Percentiles rank a stretch among this genome's conserved stretches.
These are phyloP conservation scores for Sarcophaga rosellei DNA, from an alignment of 2,888 invertebrate genomes.

Conservation along the genomic window DNA sequence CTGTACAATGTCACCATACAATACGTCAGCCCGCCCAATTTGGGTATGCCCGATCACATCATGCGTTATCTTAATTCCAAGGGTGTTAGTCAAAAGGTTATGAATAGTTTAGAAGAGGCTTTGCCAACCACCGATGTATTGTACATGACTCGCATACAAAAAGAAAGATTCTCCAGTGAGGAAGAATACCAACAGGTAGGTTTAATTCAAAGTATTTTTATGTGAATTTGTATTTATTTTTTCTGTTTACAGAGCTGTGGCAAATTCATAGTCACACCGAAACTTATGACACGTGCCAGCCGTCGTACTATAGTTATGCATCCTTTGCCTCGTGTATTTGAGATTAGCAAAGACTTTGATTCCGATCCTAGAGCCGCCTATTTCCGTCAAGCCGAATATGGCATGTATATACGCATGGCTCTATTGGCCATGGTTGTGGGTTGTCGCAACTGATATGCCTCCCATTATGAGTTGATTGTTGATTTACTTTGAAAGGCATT, in stretches of 20 bases:
- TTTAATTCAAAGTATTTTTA: background rate
- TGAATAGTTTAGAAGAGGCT: conserved; percentile 90
- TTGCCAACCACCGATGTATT: conserved; percentile 97
- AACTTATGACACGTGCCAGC: conserved; percentile 96
- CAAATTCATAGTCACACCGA: conserved; percentile 94
- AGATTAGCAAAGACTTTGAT: conserved; percentile 97
- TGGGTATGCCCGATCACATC: conserved; percentile 96
- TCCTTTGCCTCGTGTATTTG: conserved; percentile 96
- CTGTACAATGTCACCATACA: conserved; percentile 95
- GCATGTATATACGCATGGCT: conserved; percentile 99
- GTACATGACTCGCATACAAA: conserved; percentile 99
- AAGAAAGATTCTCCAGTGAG: conserved; percentile 92
- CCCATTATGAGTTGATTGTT: conserved; percentile 4
- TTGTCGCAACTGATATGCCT: conserved; percentile 71
- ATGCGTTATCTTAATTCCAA: conserved; percentile 89
- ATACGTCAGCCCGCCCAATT: conserved; percentile 93
- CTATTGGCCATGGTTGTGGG: conserved; percentile 95
- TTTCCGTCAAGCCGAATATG: conserved; percentile 98
- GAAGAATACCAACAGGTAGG: conserved; percentile 93
- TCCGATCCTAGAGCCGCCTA: conserved; percentile 98
- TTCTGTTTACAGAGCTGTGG: conserved; percentile 88
- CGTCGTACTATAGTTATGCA: conserved; percentile 98
- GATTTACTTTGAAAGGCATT: conserved; percentile 28
- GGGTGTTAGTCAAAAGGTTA: conserved; percentile 87
- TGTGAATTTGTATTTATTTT: conserved; percentile 47